Base-by-base conservation (phyloP, 2,888 invertebrate genomes). In the Acanthosoma haemorrhoidale region DNA sequence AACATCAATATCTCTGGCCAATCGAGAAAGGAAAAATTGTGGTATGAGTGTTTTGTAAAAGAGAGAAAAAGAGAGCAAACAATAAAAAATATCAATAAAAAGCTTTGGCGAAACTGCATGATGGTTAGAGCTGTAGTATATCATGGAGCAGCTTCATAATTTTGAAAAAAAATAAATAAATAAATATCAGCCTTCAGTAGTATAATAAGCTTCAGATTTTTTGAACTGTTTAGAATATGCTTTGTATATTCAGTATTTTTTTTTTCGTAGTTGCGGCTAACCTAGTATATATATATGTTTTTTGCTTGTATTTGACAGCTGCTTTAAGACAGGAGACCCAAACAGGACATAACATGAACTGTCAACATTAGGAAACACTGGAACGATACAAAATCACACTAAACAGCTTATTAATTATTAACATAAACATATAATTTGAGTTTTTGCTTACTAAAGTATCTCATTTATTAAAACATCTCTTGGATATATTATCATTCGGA, bases 111-210 rank as follows among this genome's bases (percentile, higher is more conserved):
- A 51, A 51, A 51, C 51, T 51, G 51, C 51, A 51, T 51, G 51
- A 51, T n/a, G n/a, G 51, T 51, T 51, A 51, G 51, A 51, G 51
- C 25, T 51, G 51, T 51, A 51, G 43, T 43, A n/a, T n/a, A n/a
- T n/a, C n/a, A 25, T 9, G 51, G 25, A 6, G 25, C 51, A 51
- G 51, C 51, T 51, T 51, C 21, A n/a, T n/a, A n/a, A n/a, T n/a
- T n/a, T n/a, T n/a, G n/a, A n/a, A n/a, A n/a, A n/a, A n/a, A n/a
- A n/a, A n/a, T n/a, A n/a, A n/a, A n/a, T n/a, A n/a, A n/a, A n/a
- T n/a, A 4, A 2, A 51, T n/a, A 13, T 25, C 51, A 51, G 51
- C 51, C 25, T 51, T 51, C 51, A 18, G 51, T 51, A 51, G 51
- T n/a, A n/a, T n/a, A 51, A 51, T 51, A 51, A 51, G 51, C 51